Percentiles rank a stretch among this genome's conserved stretches.
phyloP scores from a whole-genome alignment of 2,797 vertebrate genomes.

The Argentina silus region DNA sequence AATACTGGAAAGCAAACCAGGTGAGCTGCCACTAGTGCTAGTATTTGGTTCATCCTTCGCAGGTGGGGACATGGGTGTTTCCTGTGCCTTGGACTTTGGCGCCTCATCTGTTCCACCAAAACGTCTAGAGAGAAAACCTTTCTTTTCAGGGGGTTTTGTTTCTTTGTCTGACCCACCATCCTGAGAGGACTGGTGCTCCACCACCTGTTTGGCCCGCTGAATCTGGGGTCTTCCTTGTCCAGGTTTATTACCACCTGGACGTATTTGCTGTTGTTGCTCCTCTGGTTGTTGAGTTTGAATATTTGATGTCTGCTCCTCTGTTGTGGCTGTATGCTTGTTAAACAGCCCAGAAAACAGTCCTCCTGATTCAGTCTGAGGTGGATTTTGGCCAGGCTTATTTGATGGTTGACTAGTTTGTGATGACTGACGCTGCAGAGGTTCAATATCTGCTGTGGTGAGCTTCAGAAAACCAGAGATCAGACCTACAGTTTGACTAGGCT shows the following conservation, averaged over 20 bases:
- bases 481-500: slow-evolving; percentile 68
- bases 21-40: slow-evolving; percentile 37
- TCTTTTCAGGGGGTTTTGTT: slow-evolving; percentile 65
- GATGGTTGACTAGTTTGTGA: slow-evolving; percentile 42
- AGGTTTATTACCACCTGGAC: slow-evolving; percentile 29
- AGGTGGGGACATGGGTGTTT: slow-evolving; percentile 38
- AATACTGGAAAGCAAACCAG: slow-evolving; percentile 68
- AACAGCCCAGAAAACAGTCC: slow-evolving; percentile 75
- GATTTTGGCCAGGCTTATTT: slow-evolving; percentile 49
- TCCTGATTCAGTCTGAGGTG: slow-evolving; percentile 63
- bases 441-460: slow-evolving; percentile 74
- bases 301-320: slow-evolving; percentile 61
- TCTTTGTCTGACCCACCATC: slow-evolving; percentile 70
- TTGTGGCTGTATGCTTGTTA: slow-evolving; percentile 67
- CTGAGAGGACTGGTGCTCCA: slow-evolving; percentile 64
- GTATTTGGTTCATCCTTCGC: slow-evolving; percentile 59
- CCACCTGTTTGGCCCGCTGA: slow-evolving; percentile 73
- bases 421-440: slow-evolving; percentile 56
- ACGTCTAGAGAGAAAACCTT: slow-evolving; percentile 83
- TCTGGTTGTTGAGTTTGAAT: slow-evolving; percentile 41
- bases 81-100: slow-evolving; percentile 60
- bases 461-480: slow-evolving; percentile 84
- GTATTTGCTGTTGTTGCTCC: slow-evolving; percentile 54
- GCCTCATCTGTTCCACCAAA: slow-evolving; percentile 77
- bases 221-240: slow-evolving; percentile 69